These are phyloP conservation scores for Apodemia duryi DNA, from an alignment of 2,888 invertebrate genomes.

Conservation along the genomic window DNA sequence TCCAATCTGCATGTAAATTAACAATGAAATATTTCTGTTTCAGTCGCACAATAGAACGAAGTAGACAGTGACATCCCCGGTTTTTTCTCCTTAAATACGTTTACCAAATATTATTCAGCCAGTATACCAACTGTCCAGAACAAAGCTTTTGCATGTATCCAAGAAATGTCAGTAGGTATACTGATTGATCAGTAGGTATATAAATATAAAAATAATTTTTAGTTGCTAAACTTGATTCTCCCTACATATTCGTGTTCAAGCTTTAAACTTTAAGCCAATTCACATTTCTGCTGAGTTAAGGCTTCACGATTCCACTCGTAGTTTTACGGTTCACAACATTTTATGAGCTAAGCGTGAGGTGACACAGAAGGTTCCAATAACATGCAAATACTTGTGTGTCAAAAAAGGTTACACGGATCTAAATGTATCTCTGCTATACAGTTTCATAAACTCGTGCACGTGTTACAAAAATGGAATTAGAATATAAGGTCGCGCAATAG, in stretches of 20 bases:
- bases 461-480: not conserved
- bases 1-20: no score
- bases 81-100: no score
- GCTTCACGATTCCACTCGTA: not conserved
- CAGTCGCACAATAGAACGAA: no score
- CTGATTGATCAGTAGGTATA: no score
- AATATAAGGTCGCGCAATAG: not conserved
- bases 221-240: no score
- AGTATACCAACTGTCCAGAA: no score
- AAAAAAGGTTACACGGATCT: not conserved
- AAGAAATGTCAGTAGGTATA: no score
- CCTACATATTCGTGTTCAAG: not conserved
- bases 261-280: not conserved
- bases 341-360: not conserved
- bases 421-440: not conserved
- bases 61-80: no score
- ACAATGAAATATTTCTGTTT: no score
- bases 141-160: no score
- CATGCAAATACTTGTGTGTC: slow-evolving; percentile 9
- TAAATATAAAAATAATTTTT: no score
- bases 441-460: not conserved
- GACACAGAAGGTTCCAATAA: not conserved
- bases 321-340: slow-evolving; percentile 8
- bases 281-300: not conserved
- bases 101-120: no score